Conservation (phyloP, 2,113 vertebrate genomes). For the Poeciliopsis turrubarensis region DNA sequence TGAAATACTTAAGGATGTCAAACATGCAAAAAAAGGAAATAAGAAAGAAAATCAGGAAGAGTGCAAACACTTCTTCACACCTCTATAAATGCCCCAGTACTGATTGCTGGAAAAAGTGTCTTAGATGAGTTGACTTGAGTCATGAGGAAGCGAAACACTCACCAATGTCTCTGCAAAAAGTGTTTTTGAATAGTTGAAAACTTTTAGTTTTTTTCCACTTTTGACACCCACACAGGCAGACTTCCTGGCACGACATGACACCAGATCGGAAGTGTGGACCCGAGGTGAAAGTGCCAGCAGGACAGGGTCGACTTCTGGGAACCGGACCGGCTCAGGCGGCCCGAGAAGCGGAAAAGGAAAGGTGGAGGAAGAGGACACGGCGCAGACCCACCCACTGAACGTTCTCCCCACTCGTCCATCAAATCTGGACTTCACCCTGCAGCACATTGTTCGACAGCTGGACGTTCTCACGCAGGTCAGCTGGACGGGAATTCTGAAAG, state of each 20-base stretch:
- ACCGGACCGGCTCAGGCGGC: constrained; percentile 10
- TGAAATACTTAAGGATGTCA: no score
- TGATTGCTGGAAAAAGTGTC: background rate
- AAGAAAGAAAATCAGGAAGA: no score
- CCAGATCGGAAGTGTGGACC: constrained; percentile 15
- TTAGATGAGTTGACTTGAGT: background rate
- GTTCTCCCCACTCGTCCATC: constrained; percentile 65
- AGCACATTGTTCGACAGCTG: constrained; percentile 89
- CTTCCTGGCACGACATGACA: background rate
- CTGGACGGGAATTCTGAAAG: background rate
- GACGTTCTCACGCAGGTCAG: constrained; percentile 89
- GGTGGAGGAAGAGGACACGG: constrained; percentile 37
- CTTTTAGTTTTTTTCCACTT: constrained; percentile 2
- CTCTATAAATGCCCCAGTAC: no score
- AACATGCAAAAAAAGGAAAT: no score
- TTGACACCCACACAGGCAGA: constrained; percentile 1
- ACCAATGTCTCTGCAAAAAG: background rate
- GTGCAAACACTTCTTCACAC: no score
- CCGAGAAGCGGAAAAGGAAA: constrained; percentile 44
- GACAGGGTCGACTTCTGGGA: constrained; percentile 6
- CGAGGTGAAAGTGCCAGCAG: constrained; percentile 6
- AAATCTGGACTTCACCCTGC: constrained; percentile 79
- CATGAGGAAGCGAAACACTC: background rate
- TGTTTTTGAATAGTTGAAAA: constrained; percentile 27
- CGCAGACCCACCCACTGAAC: constrained; percentile 40